A percentile compares a stretch with the other conserved stretches of the same genome.
Conservation (phyloP, 2,113 vertebrate genomes). For the Alectura lathami region DNA sequence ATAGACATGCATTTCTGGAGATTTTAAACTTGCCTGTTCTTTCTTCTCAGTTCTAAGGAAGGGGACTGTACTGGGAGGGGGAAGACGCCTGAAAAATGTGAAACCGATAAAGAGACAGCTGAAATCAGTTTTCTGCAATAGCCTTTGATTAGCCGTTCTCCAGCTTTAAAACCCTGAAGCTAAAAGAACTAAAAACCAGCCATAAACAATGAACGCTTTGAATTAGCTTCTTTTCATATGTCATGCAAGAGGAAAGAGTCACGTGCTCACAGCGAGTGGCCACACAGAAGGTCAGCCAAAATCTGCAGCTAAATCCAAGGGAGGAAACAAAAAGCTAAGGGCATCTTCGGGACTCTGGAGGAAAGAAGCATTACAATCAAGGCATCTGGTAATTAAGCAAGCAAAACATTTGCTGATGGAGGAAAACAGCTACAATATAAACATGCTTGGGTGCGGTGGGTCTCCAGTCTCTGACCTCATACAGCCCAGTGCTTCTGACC, state of each 20-base stretch:
- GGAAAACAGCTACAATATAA: background rate
- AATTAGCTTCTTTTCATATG: constrained; percentile 73
- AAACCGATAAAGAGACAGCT: constrained; percentile 75
- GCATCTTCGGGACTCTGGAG: background rate
- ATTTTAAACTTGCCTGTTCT: constrained; percentile 28
- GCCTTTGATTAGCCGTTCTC: constrained; percentile 77
- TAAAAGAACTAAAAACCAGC: constrained; percentile 68
- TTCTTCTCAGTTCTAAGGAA: constrained; percentile 25
- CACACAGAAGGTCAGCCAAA: constrained; percentile 46
- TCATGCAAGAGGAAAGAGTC: constrained; percentile 65
- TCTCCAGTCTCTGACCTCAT: background rate
- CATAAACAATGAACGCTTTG: constrained; percentile 79
- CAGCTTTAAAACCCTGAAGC: constrained; percentile 73
- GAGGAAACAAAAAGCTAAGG: background rate
- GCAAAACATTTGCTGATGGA: background rate
- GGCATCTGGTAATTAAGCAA: background rate
- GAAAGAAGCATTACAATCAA: background rate
- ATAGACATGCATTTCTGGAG: background rate
- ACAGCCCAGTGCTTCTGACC: background rate
- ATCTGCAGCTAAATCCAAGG: constrained; percentile 5
- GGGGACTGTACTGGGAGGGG: background rate
- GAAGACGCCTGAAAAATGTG: constrained; percentile 33
- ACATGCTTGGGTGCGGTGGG: rapidly evolving
- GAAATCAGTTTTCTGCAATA: constrained; percentile 77
- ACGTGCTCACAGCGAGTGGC: constrained; percentile 49